phyloP scores from a whole-genome alignment of 2,797 vertebrate genomes.

The Sus cebifrons region DNA sequence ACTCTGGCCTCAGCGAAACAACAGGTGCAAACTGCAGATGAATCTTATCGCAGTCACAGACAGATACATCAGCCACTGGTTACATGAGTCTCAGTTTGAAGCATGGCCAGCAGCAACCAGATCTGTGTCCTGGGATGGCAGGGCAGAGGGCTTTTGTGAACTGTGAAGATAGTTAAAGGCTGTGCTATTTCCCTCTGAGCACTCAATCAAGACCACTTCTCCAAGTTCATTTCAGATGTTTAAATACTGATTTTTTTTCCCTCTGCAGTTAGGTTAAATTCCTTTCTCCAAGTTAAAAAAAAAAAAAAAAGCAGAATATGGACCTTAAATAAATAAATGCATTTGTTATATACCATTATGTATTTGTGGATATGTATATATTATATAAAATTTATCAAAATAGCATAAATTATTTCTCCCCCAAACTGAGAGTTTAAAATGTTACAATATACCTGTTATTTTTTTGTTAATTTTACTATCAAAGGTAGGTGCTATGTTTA shows the following conservation, averaged over 20 bases:
- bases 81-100: slow-evolving; percentile 49
- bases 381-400: not conserved
- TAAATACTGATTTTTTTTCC: not conserved
- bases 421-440: not conserved
- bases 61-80: slow-evolving; percentile 55
- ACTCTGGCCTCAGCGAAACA: slow-evolving; percentile 59
- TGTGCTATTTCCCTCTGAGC: not conserved
- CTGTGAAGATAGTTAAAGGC: not conserved
- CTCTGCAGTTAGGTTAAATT: not conserved
- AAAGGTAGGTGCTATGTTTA: not conserved
- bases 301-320: not conserved
- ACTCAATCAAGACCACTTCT: not conserved
- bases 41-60: not conserved
- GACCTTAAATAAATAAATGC: not conserved
- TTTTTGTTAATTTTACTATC: not conserved
- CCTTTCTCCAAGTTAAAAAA: not conserved
- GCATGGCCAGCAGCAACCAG: slow-evolving; percentile 51
- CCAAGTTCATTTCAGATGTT: not conserved
- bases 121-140: slow-evolving; percentile 14
- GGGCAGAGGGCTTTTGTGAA: slow-evolving; percentile 48
- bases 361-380: not conserved
- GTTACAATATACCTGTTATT: not conserved
- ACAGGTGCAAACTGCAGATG: slow-evolving; percentile 79
- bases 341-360: not conserved
- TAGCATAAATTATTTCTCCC: not conserved